A percentile compares a stretch with the other conserved stretches of the same genome.
phyloP scores from a whole-genome alignment of 37 sponge, comb jelly and placozoan genomes.

The Mnemiopsis leidyi region DNA sequence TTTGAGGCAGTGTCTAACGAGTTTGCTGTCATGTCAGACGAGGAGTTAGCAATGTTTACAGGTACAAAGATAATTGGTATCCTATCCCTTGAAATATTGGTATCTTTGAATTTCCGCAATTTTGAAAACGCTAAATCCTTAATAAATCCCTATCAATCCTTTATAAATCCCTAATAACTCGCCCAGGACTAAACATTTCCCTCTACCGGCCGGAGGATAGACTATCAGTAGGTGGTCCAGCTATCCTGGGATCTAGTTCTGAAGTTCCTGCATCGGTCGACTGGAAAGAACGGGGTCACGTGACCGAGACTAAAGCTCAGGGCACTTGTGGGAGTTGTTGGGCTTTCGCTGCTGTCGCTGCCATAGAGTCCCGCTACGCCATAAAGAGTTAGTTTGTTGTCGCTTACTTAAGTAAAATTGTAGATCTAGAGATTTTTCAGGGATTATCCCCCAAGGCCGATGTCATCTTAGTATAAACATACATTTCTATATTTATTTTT shows the following conservation, averaged over 20 bases:
- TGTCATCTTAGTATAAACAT: too few relatives aligned
- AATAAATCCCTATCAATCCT: too few relatives aligned
- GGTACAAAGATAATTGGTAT: too few relatives aligned
- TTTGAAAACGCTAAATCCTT: too few relatives aligned
- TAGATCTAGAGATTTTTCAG: too few relatives aligned
- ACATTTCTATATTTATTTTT: too few relatives aligned
- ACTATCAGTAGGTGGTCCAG: background rate
- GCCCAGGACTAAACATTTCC: background rate
- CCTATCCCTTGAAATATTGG: too few relatives aligned
- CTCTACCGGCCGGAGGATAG: background rate
- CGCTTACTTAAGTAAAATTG: too few relatives aligned
- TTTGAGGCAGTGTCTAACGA: background rate
- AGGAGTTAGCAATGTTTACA: background rate
- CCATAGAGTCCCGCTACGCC: background rate
- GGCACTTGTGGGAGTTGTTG: background rate
- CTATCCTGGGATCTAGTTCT: background rate
- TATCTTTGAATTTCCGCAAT: too few relatives aligned
- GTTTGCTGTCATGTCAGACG: background rate
- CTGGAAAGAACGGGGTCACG: background rate
- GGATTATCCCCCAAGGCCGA: too few relatives aligned
- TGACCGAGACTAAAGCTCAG: slow-evolving; percentile 1
- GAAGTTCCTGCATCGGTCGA: background rate
- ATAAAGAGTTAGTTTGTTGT: too few relatives aligned
- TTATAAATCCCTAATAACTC: too few relatives aligned
- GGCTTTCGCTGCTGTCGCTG: background rate